Percentiles rank a stretch among this genome's conserved stretches.
phyloP scores from a whole-genome alignment of 2,888 invertebrate genomes.

The Zootermopsis nevadensis region DNA sequence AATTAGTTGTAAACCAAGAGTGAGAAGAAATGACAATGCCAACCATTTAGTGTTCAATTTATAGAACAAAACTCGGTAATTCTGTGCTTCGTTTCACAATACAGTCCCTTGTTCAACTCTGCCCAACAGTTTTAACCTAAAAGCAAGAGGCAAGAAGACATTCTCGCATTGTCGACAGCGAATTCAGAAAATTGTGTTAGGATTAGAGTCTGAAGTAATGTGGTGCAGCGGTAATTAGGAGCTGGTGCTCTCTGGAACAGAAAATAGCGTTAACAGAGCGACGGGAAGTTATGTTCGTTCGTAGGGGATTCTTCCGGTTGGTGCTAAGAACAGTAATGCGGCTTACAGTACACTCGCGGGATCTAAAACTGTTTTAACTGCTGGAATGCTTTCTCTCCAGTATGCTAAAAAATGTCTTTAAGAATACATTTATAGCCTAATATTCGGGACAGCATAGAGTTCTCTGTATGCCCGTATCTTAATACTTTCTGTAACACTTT shows the following conservation, averaged over 20 bases:
- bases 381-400: no score
- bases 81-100: no score
- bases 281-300: slow-evolving; percentile 12
- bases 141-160: neutral
- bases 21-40: no score
- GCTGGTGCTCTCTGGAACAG: slow-evolving; percentile 26
- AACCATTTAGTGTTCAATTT: no score
- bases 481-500: no score
- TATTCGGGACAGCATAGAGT: no score
- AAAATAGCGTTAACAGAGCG: slow-evolving; percentile 31
- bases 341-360: neutral
- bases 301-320: slow-evolving; percentile 14
- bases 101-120: neutral
- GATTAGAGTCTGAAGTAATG: slow-evolving; percentile 11
- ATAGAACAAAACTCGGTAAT: no score
- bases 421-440: no score
- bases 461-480: no score
- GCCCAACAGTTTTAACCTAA: neutral
- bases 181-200: slow-evolving; percentile 13
- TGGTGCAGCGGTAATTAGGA: neutral
- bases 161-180: slow-evolving; percentile 10
- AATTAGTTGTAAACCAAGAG: no score
- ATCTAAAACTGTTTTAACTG: neutral
- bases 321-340: slow-evolving; percentile 17
- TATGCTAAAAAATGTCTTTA: no score